These are phyloP conservation scores for Linurgus olivaceus DNA, from an alignment of 2,797 vertebrate species.

Conservation along the genomic window DNA sequence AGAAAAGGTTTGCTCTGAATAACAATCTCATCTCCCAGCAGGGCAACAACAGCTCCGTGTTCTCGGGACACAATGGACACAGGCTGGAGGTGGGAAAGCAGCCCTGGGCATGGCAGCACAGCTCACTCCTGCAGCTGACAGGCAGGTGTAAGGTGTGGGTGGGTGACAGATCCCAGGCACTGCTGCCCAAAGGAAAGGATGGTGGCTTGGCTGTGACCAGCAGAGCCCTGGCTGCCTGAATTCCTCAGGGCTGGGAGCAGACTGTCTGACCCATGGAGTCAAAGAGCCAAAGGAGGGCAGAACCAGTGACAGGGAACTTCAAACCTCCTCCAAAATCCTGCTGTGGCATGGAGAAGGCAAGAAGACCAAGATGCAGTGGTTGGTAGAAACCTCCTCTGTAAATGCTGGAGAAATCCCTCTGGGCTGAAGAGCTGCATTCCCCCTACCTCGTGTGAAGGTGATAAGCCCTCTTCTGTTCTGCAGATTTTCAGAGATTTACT, in stretches of 20 bases:
- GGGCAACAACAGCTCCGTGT: background rate
- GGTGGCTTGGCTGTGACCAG: background rate
- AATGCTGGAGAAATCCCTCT: background rate
- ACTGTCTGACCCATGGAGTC: background rate
- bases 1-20: background rate
- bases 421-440: background rate
- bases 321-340: background rate
- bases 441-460: background rate
- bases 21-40: background rate
- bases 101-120: background rate
- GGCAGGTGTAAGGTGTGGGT: background rate
- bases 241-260: background rate
- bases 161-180: background rate
- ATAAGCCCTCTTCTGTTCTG: slow-evolving; percentile 8
- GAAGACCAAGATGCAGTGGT: background rate
- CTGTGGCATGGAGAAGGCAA: background rate
- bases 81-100: background rate
- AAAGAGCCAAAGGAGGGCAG: background rate
- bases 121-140: background rate
- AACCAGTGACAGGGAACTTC: background rate
- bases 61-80: background rate
- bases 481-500: slow-evolving; percentile 49
- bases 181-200: background rate
- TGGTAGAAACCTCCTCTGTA: background rate
- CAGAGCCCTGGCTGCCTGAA: background rate